A percentile compares a stretch with the other conserved stretches of the same genome.
phyloP scores from a whole-genome alignment of 2,888 invertebrate species.

The Thecocarcelia acutangulata region DNA sequence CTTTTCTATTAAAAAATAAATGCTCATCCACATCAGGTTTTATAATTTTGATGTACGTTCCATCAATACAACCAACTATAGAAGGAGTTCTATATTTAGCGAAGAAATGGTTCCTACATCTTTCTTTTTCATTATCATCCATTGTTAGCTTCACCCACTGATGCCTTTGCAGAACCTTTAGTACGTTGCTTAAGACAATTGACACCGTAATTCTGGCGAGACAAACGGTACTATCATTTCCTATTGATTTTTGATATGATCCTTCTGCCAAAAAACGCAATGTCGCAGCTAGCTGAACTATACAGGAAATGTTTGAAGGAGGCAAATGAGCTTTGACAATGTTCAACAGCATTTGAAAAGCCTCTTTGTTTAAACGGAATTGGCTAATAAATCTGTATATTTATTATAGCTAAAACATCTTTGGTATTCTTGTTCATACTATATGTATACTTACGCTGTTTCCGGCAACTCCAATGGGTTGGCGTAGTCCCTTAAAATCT shows the following conservation, averaged over 20 bases:
- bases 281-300: slow-evolving; percentile 10
- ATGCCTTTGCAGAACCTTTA: slow-evolving; percentile 9
- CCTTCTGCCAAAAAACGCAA: slow-evolving; percentile 31
- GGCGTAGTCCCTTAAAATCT: neutral
- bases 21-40: slow-evolving; percentile 8
- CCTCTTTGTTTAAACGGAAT: slow-evolving; percentile 14
- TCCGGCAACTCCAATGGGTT: slow-evolving; percentile 35
- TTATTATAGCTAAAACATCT: slow-evolving; percentile 16
- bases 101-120: too few relatives aligned
- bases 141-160: slow-evolving; percentile 26
- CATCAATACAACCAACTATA: slow-evolving; percentile 21
- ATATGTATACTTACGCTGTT: slow-evolving; percentile 23
- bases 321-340: slow-evolving; percentile 1
- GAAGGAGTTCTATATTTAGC: neutral
- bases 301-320: slow-evolving; percentile 15
- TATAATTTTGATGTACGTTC: slow-evolving; percentile 18
- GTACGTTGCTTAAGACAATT: slow-evolving; percentile 12
- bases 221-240: slow-evolving; percentile 18
- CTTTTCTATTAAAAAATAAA: slow-evolving; percentile 21
- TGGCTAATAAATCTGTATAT: neutral
- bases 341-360: slow-evolving; percentile 24
- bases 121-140: neutral
- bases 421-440: slow-evolving; percentile 17
- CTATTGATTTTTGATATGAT: slow-evolving; percentile 28
- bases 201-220: slow-evolving; percentile 48